Percentiles rank a stretch among this genome's conserved stretches.
Conservation (phyloP, 2,797 vertebrate genomes). For the Spinibarbus caldwelli region DNA sequence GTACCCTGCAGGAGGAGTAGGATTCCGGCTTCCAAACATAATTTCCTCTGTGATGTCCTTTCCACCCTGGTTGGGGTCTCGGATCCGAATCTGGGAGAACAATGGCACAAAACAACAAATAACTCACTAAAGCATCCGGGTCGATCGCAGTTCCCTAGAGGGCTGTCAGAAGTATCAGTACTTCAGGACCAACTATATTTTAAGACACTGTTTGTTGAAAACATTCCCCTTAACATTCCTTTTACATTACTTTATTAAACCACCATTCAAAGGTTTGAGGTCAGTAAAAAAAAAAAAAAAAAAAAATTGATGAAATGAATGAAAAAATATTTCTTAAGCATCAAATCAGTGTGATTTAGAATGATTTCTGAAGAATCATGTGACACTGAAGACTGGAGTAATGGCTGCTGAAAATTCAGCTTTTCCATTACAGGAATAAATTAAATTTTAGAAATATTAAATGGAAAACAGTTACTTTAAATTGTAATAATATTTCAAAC, state of each 20-base stretch:
- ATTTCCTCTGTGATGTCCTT: slow-evolving; percentile 99
- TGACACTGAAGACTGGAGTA: neutral
- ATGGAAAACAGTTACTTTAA: neutral
- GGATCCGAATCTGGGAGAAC: slow-evolving; percentile 91
- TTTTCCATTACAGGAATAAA: neutral
- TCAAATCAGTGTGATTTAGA: neutral
- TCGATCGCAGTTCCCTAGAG: neutral
- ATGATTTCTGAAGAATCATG: neutral
- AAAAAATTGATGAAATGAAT: neutral
- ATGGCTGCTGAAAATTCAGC: neutral
- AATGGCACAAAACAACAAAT: slow-evolving; percentile 66
- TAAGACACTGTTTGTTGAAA: neutral
- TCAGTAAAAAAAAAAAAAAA: no score
- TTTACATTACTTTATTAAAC: neutral
- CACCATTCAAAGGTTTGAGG: neutral
- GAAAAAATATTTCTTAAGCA: neutral
- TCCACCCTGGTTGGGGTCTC: slow-evolving; percentile 98
- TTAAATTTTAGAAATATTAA: neutral
- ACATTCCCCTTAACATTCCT: neutral
- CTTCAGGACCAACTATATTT: neutral
- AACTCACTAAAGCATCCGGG: neutral
- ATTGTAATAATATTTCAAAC: neutral
- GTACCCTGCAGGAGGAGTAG: slow-evolving; percentile 80
- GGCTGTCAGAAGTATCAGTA: neutral
- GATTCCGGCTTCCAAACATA: slow-evolving; percentile 85